Conservation (phyloP, 2,888 invertebrate genomes). For the Drosophila multiciliata region DNA sequence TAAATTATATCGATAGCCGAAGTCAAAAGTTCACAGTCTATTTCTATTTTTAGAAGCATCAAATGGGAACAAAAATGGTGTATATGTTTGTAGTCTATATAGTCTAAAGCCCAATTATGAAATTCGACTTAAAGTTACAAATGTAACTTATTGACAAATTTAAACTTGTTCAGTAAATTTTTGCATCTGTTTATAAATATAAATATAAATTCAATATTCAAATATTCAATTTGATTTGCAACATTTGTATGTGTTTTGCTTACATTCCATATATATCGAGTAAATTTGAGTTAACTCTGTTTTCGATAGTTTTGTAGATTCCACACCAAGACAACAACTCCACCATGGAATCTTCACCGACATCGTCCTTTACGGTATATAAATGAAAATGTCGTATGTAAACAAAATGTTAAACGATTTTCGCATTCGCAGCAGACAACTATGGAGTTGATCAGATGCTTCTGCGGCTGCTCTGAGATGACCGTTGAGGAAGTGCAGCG, state of each 20-base stretch:
- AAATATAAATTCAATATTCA: too few relatives aligned
- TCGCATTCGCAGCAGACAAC: conserved; percentile 58
- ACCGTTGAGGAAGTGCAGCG: conserved; percentile 82
- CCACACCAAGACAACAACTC: background rate
- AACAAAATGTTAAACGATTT: conserved; percentile 20
- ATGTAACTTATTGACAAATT: too few relatives aligned
- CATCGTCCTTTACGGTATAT: conserved; percentile 55
- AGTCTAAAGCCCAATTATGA: background rate
- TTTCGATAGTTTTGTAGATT: too few relatives aligned
- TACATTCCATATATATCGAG: too few relatives aligned
- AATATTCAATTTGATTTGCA: too few relatives aligned
- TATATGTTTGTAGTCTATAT: background rate
- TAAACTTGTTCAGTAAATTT: too few relatives aligned
- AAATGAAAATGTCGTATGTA: background rate
- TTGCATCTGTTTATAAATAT: too few relatives aligned
- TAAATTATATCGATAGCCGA: background rate
- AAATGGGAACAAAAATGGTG: background rate
- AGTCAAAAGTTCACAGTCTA: background rate
- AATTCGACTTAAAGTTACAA: background rate
- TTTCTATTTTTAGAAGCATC: background rate
- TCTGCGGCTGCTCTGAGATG: conserved; percentile 83
- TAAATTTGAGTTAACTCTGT: too few relatives aligned
- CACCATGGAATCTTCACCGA: conserved; percentile 52
- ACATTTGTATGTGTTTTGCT: too few relatives aligned
- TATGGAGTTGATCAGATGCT: conserved; percentile 81